Evolutionary conservation across 2,797 vertebrate species (phyloP), one percentile per base, ranked within the genome.

Genomic region (Momotus momota): DNA sequence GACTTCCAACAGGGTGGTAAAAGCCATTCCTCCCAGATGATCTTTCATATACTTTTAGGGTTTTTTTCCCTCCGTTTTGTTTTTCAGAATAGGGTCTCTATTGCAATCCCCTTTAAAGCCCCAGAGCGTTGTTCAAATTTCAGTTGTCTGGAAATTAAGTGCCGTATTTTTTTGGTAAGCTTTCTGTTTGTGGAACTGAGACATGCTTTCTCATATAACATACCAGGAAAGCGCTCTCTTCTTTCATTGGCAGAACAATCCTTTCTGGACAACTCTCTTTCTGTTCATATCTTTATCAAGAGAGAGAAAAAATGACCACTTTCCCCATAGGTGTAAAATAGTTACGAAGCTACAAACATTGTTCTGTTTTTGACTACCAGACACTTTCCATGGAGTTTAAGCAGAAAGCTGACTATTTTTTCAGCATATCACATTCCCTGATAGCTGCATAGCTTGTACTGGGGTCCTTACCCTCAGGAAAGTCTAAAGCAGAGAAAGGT

Each of bases 31-130:
- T 91, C 12, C 35, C 19, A 17, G 20, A 7, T 45, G 35, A 69
- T 72, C n/a, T 60, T 74, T n/a, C 21, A 72, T 4, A 1, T 60
- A 14, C 9, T 78, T 54, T 16, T 9, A 1, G 7, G 20, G 19
- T n/a, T 41, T 40, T 41, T 29, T 12, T 10, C 1, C 7, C 7
- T 10, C 6, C 4, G 0, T 41, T 75, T 75, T 83, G 17, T 10
- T 84, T 93, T 66, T 67, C 14, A 35, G 57, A 49, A 27, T 10
- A 43, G 3, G 4, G 3, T 64, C n/a, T 78, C n/a, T 84, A 10
- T 55, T 70, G 21, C 23, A 78, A 22, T 43, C 21, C 25, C 5
- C 19, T 90, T 61, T 48, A 72, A 35, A 67, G 13, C 10, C 25
- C 12, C 2, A 7, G 20, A 38, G 19, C 35, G 10, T 31, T 73